Percentiles rank a stretch among this genome's conserved stretches.
Conservation (phyloP, 2,113 vertebrate species). For the Gymnarchus niloticus region DNA sequence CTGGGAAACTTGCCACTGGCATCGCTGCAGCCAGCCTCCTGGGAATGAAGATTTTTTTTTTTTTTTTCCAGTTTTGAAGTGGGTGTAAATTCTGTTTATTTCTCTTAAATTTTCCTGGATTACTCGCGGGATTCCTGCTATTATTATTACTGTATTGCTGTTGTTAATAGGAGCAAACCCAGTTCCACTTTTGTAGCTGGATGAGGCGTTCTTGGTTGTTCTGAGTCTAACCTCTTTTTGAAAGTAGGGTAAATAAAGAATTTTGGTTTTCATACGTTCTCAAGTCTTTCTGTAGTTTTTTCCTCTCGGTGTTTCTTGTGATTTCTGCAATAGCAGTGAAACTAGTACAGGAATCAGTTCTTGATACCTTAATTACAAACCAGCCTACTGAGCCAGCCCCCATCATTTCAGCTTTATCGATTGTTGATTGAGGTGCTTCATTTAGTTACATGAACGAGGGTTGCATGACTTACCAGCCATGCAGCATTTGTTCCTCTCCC, state of each 20-base stretch:
- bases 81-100: constrained; percentile 13
- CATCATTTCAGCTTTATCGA: background rate
- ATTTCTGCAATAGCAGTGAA: background rate
- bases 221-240: background rate
- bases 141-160: background rate
- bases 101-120: background rate
- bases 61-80: background rate
- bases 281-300: background rate
- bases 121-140: no score
- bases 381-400: background rate
- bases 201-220: background rate
- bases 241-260: background rate
- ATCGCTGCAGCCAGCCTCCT: background rate
- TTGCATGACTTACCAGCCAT: background rate
- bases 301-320: background rate
- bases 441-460: background rate
- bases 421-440: background rate
- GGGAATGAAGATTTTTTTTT: constrained; percentile 6
- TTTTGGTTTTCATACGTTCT: background rate
- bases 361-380: background rate
- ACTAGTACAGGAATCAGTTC: background rate
- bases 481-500: background rate
- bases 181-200: background rate
- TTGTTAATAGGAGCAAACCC: background rate
- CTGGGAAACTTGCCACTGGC: constrained; percentile 1